These are phyloP conservation scores for Opisthograptis luteolata DNA, from an alignment of 2,888 invertebrate species.

Conservation along the genomic window DNA sequence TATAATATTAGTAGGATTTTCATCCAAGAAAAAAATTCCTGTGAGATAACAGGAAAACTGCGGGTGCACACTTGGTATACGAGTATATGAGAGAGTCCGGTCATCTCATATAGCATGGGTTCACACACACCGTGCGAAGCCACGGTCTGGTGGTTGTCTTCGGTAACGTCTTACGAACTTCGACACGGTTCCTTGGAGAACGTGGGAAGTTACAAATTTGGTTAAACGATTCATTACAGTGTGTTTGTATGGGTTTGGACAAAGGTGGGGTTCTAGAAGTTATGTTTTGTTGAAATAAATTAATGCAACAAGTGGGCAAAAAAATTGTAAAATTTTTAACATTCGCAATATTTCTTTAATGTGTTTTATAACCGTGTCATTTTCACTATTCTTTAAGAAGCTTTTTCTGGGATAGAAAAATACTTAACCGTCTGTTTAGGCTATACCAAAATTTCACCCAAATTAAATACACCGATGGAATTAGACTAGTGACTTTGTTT, in stretches of 20 bases:
- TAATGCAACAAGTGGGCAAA: no score
- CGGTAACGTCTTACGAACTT: conserved; percentile 63
- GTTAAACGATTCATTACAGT: conserved; percentile 38
- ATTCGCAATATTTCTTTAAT: no score
- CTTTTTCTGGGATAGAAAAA: no score
- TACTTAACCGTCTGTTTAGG: no score
- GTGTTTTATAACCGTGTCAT: no score
- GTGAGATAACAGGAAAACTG: not conserved
- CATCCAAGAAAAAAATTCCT: no score
- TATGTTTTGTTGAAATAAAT: not conserved
- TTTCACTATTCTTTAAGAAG: no score
- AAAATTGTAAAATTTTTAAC: no score
- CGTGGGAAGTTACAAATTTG: conserved; percentile 40
- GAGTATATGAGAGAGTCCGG: conserved; percentile 33
- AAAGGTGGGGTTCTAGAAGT: not conserved
- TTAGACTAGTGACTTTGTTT: no score
- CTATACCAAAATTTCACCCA: no score
- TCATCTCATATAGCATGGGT: conserved; percentile 49
- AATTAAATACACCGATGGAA: no score
- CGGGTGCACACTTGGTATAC: conserved; percentile 7
- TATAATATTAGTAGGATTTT: no score
- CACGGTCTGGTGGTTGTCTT: conserved; percentile 68
- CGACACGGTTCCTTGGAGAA: conserved; percentile 51
- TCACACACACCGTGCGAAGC: conserved; percentile 72
- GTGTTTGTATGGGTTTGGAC: conserved; percentile 21